Base-by-base conservation (phyloP, 2,888 invertebrate genomes). In the Noctua fimbriata region DNA sequence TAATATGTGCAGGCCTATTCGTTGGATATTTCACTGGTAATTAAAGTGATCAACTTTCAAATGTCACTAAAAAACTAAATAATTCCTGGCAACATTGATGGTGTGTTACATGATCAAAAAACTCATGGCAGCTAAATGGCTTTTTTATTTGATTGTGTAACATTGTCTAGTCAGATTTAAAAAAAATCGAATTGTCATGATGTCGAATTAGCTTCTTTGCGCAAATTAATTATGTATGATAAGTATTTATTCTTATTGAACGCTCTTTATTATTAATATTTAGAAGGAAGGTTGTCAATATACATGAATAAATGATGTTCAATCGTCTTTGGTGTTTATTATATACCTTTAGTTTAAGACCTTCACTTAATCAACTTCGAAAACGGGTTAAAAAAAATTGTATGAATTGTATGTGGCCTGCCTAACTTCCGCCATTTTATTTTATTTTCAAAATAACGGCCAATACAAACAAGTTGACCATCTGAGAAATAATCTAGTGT, bases 221-320 rank as follows among this genome's bases (percentile, higher is more conserved):
- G 84, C 90, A 88, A 89, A 81, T 84, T 85, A 74, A 83, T 82
- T 82, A 79, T 82, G 55, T 82, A 77, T 83, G 60, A 77, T 81
- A 85, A 82, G 76, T 80, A 83, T 85, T 87, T 86, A 87, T 87
- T 87, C 81, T 82, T 86, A 88, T 90, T 87, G 82, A 87, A 86
- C 85, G 89, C 86, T 85, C 88, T 89, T 88, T 81, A 88, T 88
- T 80, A 88, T 86, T 87, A 84, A 84, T 89, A 83, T 89, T 88
- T 89, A 89, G 89, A 84, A 87, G 81, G 85, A 89, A 89, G 88
- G 85, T 90, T 91, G 89, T 92, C 88, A 89, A 87, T 82, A 88
- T 83, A 89, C 79, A 86, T 88, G 75, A 90, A 90, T 85, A 89
- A 91, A 92, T 86, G 80, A 88, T 90, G 88, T 91, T 90, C 82